These are phyloP conservation scores for Kryphioiulus occultus DNA, from an alignment of 2,888 invertebrate species.

Conservation along the genomic window DNA sequence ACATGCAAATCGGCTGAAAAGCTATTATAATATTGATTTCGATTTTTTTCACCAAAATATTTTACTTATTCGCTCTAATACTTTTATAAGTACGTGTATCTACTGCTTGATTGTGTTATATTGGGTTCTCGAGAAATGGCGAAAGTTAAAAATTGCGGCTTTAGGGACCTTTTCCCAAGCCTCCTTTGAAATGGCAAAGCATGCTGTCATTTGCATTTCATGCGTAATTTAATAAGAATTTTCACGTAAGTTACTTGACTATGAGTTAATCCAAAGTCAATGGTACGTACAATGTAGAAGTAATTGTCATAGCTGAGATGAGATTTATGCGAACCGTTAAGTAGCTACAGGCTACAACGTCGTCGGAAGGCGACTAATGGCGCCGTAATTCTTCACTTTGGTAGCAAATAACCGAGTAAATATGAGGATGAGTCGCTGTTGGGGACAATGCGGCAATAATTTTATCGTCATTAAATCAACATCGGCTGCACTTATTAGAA, in stretches of 20 bases:
- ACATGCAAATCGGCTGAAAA: too few relatives aligned
- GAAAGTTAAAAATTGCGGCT: too few relatives aligned
- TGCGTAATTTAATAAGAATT: neutral
- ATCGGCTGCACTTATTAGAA: constrained; percentile 35
- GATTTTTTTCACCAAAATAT: too few relatives aligned
- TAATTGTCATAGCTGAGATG: neutral
- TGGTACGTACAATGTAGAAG: neutral
- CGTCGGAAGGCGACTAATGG: neutral
- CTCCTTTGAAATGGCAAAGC: neutral
- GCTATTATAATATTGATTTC: too few relatives aligned
- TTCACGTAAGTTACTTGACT: neutral
- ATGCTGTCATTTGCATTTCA: neutral
- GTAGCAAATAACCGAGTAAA: constrained; percentile 21
- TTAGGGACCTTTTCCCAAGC: too few relatives aligned
- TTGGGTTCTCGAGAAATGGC: too few relatives aligned
- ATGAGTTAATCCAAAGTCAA: neutral
- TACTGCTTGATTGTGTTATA: too few relatives aligned
- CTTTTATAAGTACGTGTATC: too few relatives aligned
- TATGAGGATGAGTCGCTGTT: neutral
- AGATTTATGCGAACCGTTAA: constrained; percentile 4
- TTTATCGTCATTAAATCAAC: constrained; percentile 45
- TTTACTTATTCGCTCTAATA: too few relatives aligned
- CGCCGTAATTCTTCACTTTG: neutral
- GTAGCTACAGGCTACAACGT: neutral
- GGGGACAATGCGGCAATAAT: constrained; percentile 29